A percentile compares a stretch with the other conserved stretches of the same genome.
Conservation (phyloP, 2,113 vertebrate species). For the Zosterops japonicus region DNA sequence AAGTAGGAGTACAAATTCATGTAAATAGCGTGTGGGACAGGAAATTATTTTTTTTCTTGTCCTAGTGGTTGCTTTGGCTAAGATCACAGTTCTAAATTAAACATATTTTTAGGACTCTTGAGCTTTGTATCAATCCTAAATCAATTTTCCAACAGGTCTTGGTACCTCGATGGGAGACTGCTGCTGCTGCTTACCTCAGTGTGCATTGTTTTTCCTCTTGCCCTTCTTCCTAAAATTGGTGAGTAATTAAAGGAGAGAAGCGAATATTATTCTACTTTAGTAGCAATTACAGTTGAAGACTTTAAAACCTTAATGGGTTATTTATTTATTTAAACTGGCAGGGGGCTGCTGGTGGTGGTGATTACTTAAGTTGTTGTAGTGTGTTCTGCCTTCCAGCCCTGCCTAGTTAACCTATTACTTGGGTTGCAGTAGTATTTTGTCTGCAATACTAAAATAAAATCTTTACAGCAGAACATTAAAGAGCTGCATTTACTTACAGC, state of each 20-base stretch:
- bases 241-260: conserved; percentile 69
- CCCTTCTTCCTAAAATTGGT: conserved; percentile 93
- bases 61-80: not conserved
- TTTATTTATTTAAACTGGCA: conserved; percentile 65
- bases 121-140: not conserved
- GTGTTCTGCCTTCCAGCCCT: conserved; percentile 70
- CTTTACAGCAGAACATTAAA: conserved; percentile 82
- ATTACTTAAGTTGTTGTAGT: conserved; percentile 58
- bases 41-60: not conserved
- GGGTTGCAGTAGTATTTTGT: conserved; percentile 79
- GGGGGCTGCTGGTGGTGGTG: conserved; percentile 46
- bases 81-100: not conserved
- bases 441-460: conserved; percentile 83
- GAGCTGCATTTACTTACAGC: conserved; percentile 78
- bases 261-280: conserved; percentile 55
- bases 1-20: not conserved
- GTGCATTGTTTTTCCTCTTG: conserved; percentile 86
- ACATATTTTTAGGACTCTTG: not conserved
- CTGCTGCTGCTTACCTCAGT: conserved; percentile 85
- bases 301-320: conserved; percentile 64
- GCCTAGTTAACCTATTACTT: conserved; percentile 79
- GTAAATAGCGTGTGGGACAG: not conserved
- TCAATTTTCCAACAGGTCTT: conserved; percentile 73
- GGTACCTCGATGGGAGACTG: conserved; percentile 87
- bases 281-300: conserved; percentile 56